Base-by-base conservation (phyloP, 2,888 invertebrate genomes). In the Microplitis deprimator region DNA sequence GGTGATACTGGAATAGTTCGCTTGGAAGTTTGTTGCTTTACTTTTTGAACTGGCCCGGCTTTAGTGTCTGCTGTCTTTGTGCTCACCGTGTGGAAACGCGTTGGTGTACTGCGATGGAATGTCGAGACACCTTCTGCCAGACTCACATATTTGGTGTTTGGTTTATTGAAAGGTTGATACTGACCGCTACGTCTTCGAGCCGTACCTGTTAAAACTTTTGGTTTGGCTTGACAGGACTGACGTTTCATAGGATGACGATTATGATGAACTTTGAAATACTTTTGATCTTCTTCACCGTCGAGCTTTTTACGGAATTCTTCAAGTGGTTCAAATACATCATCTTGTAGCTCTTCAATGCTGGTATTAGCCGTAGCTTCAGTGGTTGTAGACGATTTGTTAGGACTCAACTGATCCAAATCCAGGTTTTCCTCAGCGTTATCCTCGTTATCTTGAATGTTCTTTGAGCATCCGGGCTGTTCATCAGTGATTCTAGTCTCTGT, bases 71-170 rank as follows among this genome's bases (percentile, higher is more conserved):
- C 88, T 50, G 80, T 77, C 76, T 84, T 84, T 1, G 79, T 82
- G 6, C 84, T 87, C 29, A 84, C 85, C 0, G 90, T 88, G 65
- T 90, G 90, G 82, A 92, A 93, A 73, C 93, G 87, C 61, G 91
- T 89, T 0, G 93, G 93, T 0, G 93, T 93, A 7, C 87, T 88
- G 41, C 85, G 90, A 62, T 92, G 91, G 80, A 92, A 93, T 65
- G 91, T 91, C 0, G 86, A 87, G 6, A 93, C 86, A 16, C 91
- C 90, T 83, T 93, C 92, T 0, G 93, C 93, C 83, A 92, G 86
- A 29, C 92, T 91, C 5, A 92, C 85, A 77, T 88, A 91, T 38
- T 88, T 85, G n/a, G 83, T 85, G 16, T 79, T 82, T 40, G 62
- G 72, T 38, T 88, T 85, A 16, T 83, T 85, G 16, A 80, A 82